Evolutionary conservation across 2,888 invertebrate species (phyloP), one percentile per base, ranked within the genome.

Genomic region (Hermodice carunculata): DNA sequence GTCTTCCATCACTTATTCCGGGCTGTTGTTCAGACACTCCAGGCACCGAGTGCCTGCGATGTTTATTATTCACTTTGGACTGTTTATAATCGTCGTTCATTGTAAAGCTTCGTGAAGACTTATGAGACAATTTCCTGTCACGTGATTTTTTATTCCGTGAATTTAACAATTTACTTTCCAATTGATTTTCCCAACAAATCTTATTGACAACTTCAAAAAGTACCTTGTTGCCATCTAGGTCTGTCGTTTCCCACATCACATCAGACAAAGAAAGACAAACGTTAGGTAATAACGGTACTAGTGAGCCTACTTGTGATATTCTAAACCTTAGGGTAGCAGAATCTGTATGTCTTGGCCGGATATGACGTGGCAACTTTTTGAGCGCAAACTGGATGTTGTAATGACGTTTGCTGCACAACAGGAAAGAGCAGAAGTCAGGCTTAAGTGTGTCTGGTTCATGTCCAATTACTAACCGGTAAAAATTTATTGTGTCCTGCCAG

Each of bases 351-450:
- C 74, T 64, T 2, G 78, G 74, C 32, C 68, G 67, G 2, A 71
- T 71, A 17, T 72, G 72, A 2, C 62, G 60, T 22, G 77, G 73
- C 0, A 78, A 63, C 46, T 75, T 75, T 66, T 82, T 82, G 28
- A 82, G 63, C 3, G 81, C 77, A 22, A 82, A 74, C 66, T 82
- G 82, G 42, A 82, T 62, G 54, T 79, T 76, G 64, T 78, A 82
- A 42, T 75, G 65, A 19, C 69, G 61, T 62, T 76, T 74, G 4
- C 32, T 22, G 8, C 74, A 71, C 14, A 81, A 69, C 3, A 79
- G 81, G 66, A 81, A 82, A 17, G 80, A 49, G 67, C 78, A 80
- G 64, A 82, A 82, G 62, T 81, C 81, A 1, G 71, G 67, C 8
- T 78, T 67, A 34, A 74, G 67, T 1, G 78, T 57, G 26, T 80